Evolutionary conservation across 2,113 vertebrate species (phyloP).

Genomic region (Epinephelus fuscoguttatus): DNA sequence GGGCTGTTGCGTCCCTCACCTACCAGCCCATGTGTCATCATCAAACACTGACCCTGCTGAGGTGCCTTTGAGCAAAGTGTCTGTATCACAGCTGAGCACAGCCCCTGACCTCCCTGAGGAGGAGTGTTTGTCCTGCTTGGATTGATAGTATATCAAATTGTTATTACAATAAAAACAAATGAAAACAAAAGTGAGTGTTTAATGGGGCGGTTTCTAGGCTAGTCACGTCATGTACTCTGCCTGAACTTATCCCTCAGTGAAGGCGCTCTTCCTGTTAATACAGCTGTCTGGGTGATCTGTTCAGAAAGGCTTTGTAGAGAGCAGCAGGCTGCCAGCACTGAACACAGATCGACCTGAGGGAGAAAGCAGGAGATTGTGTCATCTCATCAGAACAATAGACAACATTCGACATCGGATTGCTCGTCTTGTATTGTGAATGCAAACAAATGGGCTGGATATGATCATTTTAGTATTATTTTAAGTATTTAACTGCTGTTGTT

Average conservation of each 20-base stretch:
- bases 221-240: conserved; percentile 38
- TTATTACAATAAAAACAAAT: conserved; percentile 41
- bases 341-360: conserved; percentile 38
- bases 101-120: background rate
- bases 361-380: conserved; percentile 1
- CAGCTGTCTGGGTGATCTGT: conserved; percentile 58
- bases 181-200: conserved; percentile 45
- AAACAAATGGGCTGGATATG: background rate
- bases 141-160: conserved; percentile 29
- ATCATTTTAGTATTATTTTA: background rate
- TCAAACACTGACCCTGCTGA: background rate
- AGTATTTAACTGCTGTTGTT: background rate
- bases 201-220: conserved; percentile 18
- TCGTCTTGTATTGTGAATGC: background rate
- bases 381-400: conserved; percentile 8
- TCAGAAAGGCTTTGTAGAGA: conserved; percentile 39
- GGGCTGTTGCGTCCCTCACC: background rate
- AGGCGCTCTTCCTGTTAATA: conserved; percentile 60
- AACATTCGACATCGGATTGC: background rate
- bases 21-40: background rate
- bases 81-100: background rate
- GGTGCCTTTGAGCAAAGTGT: conserved; percentile 12
- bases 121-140: conserved; percentile 5
- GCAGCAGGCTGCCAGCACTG: conserved; percentile 19
- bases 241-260: conserved; percentile 51